A percentile compares a stretch with the other conserved stretches of the same genome.
Evolutionary conservation across 2,797 vertebrate genomes (phyloP).

Genomic region (Tragelaphus oryx): DNA sequence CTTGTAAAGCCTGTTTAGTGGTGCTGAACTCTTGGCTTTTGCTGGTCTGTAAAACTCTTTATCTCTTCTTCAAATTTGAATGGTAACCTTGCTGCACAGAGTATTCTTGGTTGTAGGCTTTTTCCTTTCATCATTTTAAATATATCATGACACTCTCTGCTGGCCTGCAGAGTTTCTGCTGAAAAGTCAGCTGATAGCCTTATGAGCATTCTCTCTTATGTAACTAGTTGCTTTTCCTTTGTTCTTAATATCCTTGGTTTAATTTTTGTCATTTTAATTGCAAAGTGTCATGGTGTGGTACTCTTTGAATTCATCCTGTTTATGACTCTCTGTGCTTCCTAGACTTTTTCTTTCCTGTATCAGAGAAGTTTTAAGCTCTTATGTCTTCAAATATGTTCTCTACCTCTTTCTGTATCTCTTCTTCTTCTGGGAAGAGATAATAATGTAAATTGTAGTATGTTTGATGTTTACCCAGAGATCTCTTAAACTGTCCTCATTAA

Average conservation of each 20-base stretch:
- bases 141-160: not conserved
- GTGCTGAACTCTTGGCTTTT: not conserved
- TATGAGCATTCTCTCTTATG: not conserved
- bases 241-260: not conserved
- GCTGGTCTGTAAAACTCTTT: not conserved
- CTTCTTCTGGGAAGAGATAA: not conserved
- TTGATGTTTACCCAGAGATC: not conserved
- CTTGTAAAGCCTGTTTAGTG: not conserved
- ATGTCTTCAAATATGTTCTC: not conserved
- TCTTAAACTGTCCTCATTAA: not conserved
- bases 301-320: not conserved
- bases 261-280: not conserved
- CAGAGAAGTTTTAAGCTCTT: not conserved
- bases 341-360: not conserved
- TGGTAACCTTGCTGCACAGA: not conserved
- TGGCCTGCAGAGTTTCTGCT: not conserved
- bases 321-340: not conserved
- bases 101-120: not conserved
- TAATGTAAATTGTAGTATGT: not conserved
- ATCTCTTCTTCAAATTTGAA: not conserved
- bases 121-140: not conserved
- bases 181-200: not conserved
- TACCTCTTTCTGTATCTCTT: not conserved
- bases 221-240: not conserved
- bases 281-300: not conserved